Base-by-base conservation (phyloP, 2,113 vertebrate species). In the Meleagris gallopavo region DNA sequence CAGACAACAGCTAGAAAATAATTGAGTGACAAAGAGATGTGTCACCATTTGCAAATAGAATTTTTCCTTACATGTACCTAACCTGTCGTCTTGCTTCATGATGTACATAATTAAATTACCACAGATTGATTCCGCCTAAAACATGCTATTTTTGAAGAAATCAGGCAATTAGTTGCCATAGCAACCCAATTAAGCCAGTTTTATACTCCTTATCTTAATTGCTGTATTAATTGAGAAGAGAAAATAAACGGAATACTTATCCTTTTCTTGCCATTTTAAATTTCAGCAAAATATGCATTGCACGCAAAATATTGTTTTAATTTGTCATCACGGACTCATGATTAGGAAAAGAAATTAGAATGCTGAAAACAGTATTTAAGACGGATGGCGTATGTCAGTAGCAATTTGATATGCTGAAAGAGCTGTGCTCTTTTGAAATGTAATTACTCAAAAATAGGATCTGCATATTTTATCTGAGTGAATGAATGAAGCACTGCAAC, bases 171-270 rank as follows among this genome's bases (percentile, higher is more conserved):
- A 96, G 96, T 98, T 97, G 86, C 93, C 85, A 96, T 94, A 94
- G 96, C 94, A 97, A 97, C 96, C 90, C 96, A 98, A 97, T 98
- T 97, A 97, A 97, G 94, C 82, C 88, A 52, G 88, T 88, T 97
- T 97, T 97, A 92, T 81, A 90, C 70, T 89, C 96, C 97, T 97
- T 97, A 97, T 97, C 96, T 97, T 95, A 92, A 96, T 97, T 94
- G 92, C 94, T 95, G 21, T 83, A 94, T 97, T 98, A 97, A 98
- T 95, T 90, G 95, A 97, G 92, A 93, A 95, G 88, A 88, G 89
- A 94, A 97, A 98, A 96, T 94, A 95, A 97, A 97, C 94, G 52
- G 86, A 96, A 96, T 89, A 75, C 88, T 89, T 91, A 86, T 95
- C 89, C 90, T 90, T 96, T 97, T 94, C 86, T 94, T 83, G 54